Base-by-base conservation (phyloP, 1,140 invertebrate genomes). In the Drosophila parvula region DNA sequence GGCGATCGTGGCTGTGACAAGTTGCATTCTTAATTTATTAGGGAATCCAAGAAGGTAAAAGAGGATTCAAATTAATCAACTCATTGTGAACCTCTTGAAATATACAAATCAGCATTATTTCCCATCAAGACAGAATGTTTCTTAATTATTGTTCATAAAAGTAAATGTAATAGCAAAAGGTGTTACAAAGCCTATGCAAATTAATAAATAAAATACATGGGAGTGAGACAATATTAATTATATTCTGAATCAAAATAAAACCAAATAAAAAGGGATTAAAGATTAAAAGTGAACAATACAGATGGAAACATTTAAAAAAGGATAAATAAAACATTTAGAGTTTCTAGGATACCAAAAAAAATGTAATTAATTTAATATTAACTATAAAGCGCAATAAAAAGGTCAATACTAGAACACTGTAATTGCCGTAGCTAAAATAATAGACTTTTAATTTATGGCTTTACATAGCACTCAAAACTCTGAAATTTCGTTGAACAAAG, bases 1-100 rank as follows among this genome's bases (percentile, higher is more conserved):
- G 34, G 36, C 59, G 51, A 79, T 75, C 67, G 75, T 69, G 56
- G 48, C 67, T 60, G 48, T 64, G 75, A 63, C 75, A 44, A 79
- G 83, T 88, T 88, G 75, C 43, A 48, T 62, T 62, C 43, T 32
- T 16, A 34, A 32, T 41, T 40, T 16, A 18, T 16, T 11, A 28
- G 73, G 50, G 30, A 57, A 16, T 38, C 30, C 22, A 18, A 28
- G 27, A 47, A 63, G 63, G 58, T 27, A 41, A 32, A 18, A 34
- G 4, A 9, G 1, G 4, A 16, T 10, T 7, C 2, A 28, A 57
- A 28, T 41, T 9, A 22, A 40, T n/a, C 34, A n/a, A 56, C 8
- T 56, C 34, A 27, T 50, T 5, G 9, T 11, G 7, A 10, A 4
- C 4, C 9, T 40, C 18, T 22, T 22, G 0, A 40, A 11, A 60